Evolutionary conservation across 2,113 vertebrate species (phyloP).

Genomic region (Numenius arquata): DNA sequence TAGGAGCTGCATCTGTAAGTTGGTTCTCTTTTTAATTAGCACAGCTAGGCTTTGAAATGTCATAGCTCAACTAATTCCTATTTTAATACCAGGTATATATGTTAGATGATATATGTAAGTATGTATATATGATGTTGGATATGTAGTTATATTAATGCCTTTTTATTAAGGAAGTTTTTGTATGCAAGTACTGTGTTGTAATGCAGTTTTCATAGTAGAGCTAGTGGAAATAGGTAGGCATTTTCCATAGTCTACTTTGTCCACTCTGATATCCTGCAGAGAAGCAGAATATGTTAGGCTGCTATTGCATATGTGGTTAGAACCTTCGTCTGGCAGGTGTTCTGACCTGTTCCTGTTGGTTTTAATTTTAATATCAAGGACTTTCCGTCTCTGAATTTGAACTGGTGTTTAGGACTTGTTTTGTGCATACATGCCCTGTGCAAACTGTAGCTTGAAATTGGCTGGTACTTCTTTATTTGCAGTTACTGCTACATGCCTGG

Average conservation of each 20-base stretch:
- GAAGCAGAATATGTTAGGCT: neutral
- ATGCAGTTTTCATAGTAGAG: neutral
- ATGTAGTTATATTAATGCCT: neutral
- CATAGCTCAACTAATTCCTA: neutral
- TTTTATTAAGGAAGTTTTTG: neutral
- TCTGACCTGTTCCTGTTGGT: neutral
- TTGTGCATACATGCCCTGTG: neutral
- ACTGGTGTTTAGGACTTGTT: neutral
- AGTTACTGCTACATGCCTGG: neutral
- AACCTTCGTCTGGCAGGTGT: neutral
- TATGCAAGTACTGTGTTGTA: neutral
- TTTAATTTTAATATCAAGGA: neutral
- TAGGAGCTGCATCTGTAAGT: slow-evolving; percentile 74
- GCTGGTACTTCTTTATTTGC: neutral
- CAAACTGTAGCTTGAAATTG: neutral
- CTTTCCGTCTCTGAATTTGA: neutral
- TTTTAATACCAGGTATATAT: neutral
- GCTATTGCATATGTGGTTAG: neutral
- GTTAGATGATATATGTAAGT: neutral
- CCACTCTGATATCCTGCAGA: neutral
- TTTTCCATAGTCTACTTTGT: neutral
- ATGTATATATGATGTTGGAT: neutral
- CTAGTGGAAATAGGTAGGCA: neutral
- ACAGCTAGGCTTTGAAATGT: neutral
- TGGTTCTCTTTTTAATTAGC: neutral